Evolutionary conservation across 1,140 invertebrate species (phyloP), one percentile per base, ranked within the genome.

Genomic region (Polypedilum vanderplanki): DNA sequence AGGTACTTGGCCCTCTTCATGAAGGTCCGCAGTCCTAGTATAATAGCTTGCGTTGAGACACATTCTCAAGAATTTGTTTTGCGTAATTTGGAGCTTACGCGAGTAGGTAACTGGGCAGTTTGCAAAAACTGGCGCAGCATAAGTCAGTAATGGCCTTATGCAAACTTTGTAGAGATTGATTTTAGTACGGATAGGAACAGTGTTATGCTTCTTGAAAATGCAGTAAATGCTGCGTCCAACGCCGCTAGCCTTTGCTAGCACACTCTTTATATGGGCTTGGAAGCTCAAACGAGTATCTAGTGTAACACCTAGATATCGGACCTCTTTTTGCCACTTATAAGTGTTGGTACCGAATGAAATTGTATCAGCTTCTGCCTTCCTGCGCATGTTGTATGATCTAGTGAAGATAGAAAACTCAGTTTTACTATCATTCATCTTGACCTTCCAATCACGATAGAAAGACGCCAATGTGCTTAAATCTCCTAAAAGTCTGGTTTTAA

Each of bases 371-470:
- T n/a, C 15, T 17, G 15, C 15, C 8, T 46, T 77, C 76, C 7
- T 40, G 75, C 20, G 18, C 75, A 57, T 57, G 46, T 15, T 17
- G 10, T 17, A 17, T 12, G 46, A 57, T 3, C 73, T 74, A 10
- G 73, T 73, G 75, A 78, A 79, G 12, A 78, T 74, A 5, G 77
- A 57, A 20, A 76, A n/a, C 76, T 79, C 76, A 7, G 78, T 79
- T 76, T 80, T 80, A 0, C 7, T 70, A 17, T 74, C 57, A 75
- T 79, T 79, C 46, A 79, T 74, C 76, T 79, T 78, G 3, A 78
- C 79, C 78, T 78, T 79, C 78, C 77, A 77, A 33, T 75, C 77
- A 5, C 70, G 64, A 41, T 75, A 78, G 22, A 76, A 77, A 17
- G 74, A 57, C 74, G 75, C 1, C 0, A 80, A 12, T 8, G 76